Conservation (phyloP, 2,113 vertebrate genomes). For the Circaetus cinerascens region DNA sequence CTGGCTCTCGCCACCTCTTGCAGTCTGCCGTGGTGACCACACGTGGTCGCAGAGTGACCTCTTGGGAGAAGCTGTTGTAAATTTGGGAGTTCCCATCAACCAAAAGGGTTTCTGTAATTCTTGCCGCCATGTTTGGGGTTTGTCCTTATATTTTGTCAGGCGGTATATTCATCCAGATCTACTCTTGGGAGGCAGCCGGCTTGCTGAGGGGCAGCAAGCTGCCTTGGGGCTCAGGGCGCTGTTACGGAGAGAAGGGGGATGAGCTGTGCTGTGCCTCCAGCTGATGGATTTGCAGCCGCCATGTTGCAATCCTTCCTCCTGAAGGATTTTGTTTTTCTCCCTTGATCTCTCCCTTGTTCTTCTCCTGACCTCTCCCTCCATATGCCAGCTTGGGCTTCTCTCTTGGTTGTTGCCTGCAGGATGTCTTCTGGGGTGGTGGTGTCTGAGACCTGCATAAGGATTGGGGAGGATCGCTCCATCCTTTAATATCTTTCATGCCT, state of each 20-base stretch:
- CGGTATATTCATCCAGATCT: background rate
- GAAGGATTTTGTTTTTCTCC: background rate
- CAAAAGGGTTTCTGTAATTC: background rate
- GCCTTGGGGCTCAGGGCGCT: background rate
- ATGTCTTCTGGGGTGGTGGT: background rate
- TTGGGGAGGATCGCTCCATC: accelerated
- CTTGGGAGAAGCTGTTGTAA: background rate
- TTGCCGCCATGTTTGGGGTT: background rate
- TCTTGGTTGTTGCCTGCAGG: background rate
- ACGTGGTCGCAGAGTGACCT: background rate
- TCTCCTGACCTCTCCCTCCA: background rate
- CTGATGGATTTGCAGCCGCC: background rate
- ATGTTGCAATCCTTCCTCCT: background rate
- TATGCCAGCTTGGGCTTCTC: background rate
- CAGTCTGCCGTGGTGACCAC: background rate
- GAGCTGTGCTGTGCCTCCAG: background rate
- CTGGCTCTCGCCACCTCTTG: background rate
- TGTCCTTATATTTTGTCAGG: background rate
- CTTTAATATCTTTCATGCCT: background rate
- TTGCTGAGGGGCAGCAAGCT: background rate
- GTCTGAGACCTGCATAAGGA: background rate
- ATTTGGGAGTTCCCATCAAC: background rate
- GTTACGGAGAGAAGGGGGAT: accelerated
- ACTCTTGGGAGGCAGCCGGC: background rate
- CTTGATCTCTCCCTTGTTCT: background rate